Percentiles rank a stretch among this genome's conserved stretches.
These are phyloP conservation scores for Drosophila fulvimacula DNA, from an alignment of 2,888 invertebrate genomes.

Conservation along the genomic window DNA sequence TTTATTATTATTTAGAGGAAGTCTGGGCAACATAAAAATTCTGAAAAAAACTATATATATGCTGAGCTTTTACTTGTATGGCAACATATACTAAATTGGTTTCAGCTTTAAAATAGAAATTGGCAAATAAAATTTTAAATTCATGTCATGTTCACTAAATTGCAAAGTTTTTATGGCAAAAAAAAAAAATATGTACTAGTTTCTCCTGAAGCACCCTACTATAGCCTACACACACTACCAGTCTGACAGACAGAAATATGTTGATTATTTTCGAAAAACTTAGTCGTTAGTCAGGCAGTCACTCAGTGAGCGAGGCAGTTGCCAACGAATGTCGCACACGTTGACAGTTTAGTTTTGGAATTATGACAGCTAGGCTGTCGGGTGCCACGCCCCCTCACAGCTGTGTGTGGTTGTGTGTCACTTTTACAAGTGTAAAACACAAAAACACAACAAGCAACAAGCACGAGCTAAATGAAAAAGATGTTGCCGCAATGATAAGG, in stretches of 20 bases:
- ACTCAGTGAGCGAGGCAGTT: constrained; percentile 6
- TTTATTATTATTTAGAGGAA: too few relatives aligned
- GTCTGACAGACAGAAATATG: neutral
- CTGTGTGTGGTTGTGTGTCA: constrained; percentile 6
- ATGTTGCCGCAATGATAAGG: constrained; percentile 28
- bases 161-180: neutral
- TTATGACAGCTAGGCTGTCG: constrained; percentile 54
- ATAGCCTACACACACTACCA: neutral
- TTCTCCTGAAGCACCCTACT: neutral
- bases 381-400: neutral
- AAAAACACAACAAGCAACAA: constrained; percentile 42
- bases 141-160: neutral
- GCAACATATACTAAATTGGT: neutral
- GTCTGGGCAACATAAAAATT: too few relatives aligned
- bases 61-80: too few relatives aligned
- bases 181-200: neutral
- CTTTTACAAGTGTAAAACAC: constrained; percentile 56
- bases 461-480: constrained; percentile 43
- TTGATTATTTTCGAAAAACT: constrained; percentile 10
- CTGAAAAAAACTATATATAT: too few relatives aligned
- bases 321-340: constrained; percentile 33
- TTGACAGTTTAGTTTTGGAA: constrained; percentile 63
- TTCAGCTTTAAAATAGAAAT: neutral
- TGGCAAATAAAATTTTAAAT: neutral
- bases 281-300: constrained; percentile 28